phyloP scores from a whole-genome alignment of 2,113 vertebrate species.

The Sceloporus tristichus region DNA sequence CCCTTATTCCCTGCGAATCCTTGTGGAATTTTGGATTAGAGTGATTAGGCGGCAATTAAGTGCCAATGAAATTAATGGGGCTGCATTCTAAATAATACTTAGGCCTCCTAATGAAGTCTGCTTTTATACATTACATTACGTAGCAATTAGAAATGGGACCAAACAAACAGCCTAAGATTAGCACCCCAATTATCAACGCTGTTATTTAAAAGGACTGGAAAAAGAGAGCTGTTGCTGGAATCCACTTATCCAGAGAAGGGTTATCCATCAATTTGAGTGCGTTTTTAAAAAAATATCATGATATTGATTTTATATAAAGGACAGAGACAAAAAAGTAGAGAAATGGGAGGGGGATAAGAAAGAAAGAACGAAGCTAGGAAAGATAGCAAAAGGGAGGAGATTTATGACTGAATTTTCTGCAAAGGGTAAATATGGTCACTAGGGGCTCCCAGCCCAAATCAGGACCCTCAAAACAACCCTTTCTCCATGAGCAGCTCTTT shows the following conservation, averaged over 20 bases:
- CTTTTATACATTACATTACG: slow-evolving; percentile 22
- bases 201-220: background rate
- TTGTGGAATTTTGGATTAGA: slow-evolving; percentile 24
- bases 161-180: slow-evolving; percentile 9
- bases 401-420: background rate
- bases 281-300: background rate
- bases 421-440: background rate
- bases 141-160: slow-evolving; percentile 15
- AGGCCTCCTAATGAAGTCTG: background rate
- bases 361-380: background rate
- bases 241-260: background rate
- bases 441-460: background rate
- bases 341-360: background rate
- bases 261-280: background rate
- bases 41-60: slow-evolving; percentile 6
- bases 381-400: background rate
- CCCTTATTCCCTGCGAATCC: background rate
- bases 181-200: background rate
- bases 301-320: background rate
- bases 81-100: background rate
- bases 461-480: background rate
- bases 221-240: background rate
- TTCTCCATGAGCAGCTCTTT: background rate
- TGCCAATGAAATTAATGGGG: background rate
- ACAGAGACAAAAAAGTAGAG: background rate